Percentiles rank a stretch among this genome's conserved stretches.
These are phyloP conservation scores for Eupleurogrammus muticus DNA, from an alignment of 2,797 vertebrate genomes.

Conservation along the genomic window DNA sequence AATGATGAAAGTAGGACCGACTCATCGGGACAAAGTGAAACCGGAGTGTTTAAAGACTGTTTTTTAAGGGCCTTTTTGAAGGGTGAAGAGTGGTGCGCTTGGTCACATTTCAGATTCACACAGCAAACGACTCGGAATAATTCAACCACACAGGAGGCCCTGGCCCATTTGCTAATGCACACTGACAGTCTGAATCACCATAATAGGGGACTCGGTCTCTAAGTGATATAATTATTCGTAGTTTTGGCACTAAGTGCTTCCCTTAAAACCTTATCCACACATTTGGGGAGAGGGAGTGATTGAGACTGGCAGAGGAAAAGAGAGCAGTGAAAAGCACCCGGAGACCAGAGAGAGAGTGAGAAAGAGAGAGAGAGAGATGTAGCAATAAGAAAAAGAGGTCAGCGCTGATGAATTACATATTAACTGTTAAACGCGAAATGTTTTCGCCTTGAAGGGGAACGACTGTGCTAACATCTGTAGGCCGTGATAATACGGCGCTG, in stretches of 20 bases:
- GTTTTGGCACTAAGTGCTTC: conserved; percentile 72
- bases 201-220: conserved; percentile 72
- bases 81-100: conserved; percentile 10
- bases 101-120: conserved; percentile 54
- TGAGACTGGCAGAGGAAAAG: background rate
- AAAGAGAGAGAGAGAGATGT: conserved; percentile 18
- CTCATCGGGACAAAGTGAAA: conserved; percentile 18
- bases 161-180: conserved; percentile 70
- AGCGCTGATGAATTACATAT: conserved; percentile 37
- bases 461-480: conserved; percentile 24
- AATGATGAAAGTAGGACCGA: conserved; percentile 10
- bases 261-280: conserved; percentile 66
- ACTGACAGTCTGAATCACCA: conserved; percentile 68
- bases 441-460: conserved; percentile 12
- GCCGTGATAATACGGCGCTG: conserved; percentile 45
- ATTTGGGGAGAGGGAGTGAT: conserved; percentile 39
- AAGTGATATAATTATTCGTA: conserved; percentile 72
- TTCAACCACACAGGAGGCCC: conserved; percentile 58
- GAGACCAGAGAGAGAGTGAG: conserved; percentile 16
- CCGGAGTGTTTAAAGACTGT: conserved; percentile 14
- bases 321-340: conserved; percentile 28
- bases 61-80: conserved; percentile 23
- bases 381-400: conserved; percentile 35
- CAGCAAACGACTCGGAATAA: conserved; percentile 45
- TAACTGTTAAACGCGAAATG: conserved; percentile 23